Percentiles rank a stretch among this genome's conserved stretches.
These are phyloP conservation scores for Sprattus sprattus DNA, from an alignment of 2,113 vertebrate species.

Conservation along the genomic window DNA sequence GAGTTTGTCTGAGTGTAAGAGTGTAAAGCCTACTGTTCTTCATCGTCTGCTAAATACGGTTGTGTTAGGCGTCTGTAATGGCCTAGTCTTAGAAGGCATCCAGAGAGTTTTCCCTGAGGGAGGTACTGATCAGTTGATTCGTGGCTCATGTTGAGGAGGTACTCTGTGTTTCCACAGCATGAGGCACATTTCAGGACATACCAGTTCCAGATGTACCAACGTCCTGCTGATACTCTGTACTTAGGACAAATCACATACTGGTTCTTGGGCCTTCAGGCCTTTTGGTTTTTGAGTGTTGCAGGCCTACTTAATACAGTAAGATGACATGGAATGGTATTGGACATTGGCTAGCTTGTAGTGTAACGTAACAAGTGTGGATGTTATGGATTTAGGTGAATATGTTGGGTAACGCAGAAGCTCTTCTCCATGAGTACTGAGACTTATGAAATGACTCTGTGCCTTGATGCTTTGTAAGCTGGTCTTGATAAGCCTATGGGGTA, in stretches of 20 bases:
- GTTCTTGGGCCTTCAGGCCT: neutral
- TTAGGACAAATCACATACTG: neutral
- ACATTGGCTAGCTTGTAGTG: too few relatives aligned
- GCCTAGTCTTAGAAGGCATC: neutral
- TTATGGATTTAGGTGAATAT: neutral
- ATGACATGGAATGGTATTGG: neutral
- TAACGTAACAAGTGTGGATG: neutral
- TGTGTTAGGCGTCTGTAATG: neutral
- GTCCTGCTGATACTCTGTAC: neutral
- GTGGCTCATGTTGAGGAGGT: neutral
- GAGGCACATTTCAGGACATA: neutral
- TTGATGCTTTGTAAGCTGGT: neutral
- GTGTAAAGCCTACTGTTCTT: neutral
- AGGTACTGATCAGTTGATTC: neutral
- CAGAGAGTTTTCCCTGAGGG: neutral
- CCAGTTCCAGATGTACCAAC: neutral
- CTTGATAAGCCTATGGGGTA: too few relatives aligned
- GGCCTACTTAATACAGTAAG: neutral
- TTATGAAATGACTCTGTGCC: neutral
- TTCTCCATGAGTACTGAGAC: neutral
- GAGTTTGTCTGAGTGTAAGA: neutral
- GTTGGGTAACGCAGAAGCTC: neutral
- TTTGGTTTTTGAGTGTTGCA: neutral
- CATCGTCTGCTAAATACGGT: neutral
- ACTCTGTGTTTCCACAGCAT: neutral